Percentiles rank a stretch among this genome's conserved stretches.
These are phyloP conservation scores for Gorsachius magnificus DNA, from an alignment of 2,797 vertebrate genomes.

Conservation along the genomic window DNA sequence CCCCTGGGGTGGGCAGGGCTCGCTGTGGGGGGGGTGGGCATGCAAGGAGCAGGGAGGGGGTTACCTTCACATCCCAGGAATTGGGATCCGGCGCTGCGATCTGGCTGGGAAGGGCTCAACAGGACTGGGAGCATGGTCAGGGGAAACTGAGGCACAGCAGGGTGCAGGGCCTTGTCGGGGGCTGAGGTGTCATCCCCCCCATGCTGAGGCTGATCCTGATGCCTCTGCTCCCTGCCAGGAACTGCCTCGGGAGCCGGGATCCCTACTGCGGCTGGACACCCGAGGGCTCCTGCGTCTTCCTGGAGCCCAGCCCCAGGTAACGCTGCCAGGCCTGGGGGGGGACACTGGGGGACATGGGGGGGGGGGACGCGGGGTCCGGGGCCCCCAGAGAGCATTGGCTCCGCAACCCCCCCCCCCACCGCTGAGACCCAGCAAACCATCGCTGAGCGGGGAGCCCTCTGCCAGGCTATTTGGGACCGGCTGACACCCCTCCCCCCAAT, in stretches of 20 bases:
- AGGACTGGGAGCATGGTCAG: fast-evolving
- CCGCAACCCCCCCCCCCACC: fast-evolving
- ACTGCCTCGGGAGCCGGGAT: slow-evolving; percentile 90
- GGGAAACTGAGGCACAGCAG: not conserved
- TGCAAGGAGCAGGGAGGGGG: fast-evolving
- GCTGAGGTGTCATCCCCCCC: fast-evolving
- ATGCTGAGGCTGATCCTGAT: fast-evolving
- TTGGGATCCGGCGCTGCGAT: fast-evolving
- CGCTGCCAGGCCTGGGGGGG: fast-evolving
- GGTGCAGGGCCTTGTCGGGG: fast-evolving
- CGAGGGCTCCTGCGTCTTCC: slow-evolving; percentile 90
- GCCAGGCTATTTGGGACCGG: fast-evolving
- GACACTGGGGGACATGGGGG: fast-evolving
- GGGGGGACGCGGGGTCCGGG: fast-evolving
- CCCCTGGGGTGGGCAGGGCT: not conserved
- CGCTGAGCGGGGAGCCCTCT: not conserved
- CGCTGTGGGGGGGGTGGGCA: fast-evolving
- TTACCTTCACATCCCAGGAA: not conserved
- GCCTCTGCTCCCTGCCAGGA: slow-evolving; percentile 72
- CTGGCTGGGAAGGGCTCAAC: not conserved
- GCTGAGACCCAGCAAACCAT: not conserved
- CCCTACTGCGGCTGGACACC: slow-evolving; percentile 95
- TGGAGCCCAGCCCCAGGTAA: slow-evolving; percentile 90
- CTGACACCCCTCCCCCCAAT: not conserved
- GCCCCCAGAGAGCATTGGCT: not conserved